Evolutionary conservation across 2,113 vertebrate genomes (phyloP).

Genomic region (Tachysurus fulvidraco): DNA sequence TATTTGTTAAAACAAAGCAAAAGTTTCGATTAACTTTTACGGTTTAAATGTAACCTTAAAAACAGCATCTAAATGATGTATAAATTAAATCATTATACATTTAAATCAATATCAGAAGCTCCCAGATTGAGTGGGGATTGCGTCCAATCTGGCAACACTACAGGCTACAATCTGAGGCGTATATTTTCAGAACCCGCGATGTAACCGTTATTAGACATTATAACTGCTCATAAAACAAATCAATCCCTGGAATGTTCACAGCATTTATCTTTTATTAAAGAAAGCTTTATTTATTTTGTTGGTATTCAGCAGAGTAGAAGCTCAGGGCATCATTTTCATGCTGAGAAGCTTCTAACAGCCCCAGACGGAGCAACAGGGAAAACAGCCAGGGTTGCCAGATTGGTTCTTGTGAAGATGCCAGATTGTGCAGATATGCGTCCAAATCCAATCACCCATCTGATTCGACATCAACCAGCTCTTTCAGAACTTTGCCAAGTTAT

Average conservation of each 20-base stretch:
- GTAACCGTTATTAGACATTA: background rate
- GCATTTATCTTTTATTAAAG: background rate
- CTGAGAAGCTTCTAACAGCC: background rate
- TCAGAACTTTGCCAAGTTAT: background rate
- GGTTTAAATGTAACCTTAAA: background rate
- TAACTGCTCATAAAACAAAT: slow-evolving; percentile 37
- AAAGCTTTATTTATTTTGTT: slow-evolving; percentile 31
- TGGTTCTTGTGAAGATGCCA: background rate
- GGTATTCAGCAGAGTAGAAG: background rate
- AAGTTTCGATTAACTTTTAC: no score
- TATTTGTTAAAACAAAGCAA: no score
- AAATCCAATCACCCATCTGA: background rate
- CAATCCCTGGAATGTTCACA: slow-evolving; percentile 15
- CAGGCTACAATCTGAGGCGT: background rate
- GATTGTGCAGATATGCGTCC: background rate
- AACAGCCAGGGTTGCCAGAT: background rate
- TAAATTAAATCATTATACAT: background rate
- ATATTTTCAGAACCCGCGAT: background rate
- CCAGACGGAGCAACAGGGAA: background rate
- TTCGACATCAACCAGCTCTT: background rate
- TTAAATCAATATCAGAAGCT: background rate
- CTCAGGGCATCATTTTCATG: background rate
- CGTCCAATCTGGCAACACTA: background rate
- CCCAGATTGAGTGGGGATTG: background rate
- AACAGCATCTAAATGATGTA: background rate